Evolutionary conservation across 2,797 vertebrate genomes (phyloP), one percentile per base, ranked within the genome.

Genomic region (Morus bassanus): DNA sequence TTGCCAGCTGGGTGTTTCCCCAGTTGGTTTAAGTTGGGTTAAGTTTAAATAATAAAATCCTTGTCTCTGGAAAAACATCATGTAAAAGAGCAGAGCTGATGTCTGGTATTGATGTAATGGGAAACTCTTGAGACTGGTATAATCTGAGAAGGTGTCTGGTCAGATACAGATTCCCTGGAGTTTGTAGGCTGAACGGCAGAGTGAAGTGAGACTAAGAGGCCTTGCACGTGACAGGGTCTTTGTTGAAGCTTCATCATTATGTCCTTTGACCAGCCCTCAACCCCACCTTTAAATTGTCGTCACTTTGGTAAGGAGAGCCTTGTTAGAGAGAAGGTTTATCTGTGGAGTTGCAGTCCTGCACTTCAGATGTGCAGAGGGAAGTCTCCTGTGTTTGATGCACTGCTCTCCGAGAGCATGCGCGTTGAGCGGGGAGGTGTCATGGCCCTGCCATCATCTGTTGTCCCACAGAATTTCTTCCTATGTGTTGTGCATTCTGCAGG

Each of bases 1-100:
- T 79, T 89, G 89, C 84, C 96, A 96, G 78, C 60, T 96, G 95
- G 27, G 14, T 53, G 6, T 88, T 85, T 83, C 85, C 54, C 89
- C 37, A 39, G 37, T 39, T 39, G 37, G 37, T 59, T 27, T 15
- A 61, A 76, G 25, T 17, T 92, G 39, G 8, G 15, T 39, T 45
- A 78, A 78, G 74, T 69, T 82, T 91, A 76, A 85, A 43, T 76
- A 91, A 56, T 64, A 91, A 96, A 93, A 37, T 73, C 64, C n/a
- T 63, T 89, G 39, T 93, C 18, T 74, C 39, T 89, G 67, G 60
- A 73, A 91, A 85, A 92, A 60, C 0, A 0, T 76, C 37, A 27
- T 11, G 33, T 30, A 33, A 19, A 85, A 85, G 39, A 73, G 39
- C 28, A 56, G 70, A 91, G 39, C 67, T 84, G 61, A 41, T 94